Conservation (phyloP, 2,888 invertebrate species). For the Erebia aethiops region DNA sequence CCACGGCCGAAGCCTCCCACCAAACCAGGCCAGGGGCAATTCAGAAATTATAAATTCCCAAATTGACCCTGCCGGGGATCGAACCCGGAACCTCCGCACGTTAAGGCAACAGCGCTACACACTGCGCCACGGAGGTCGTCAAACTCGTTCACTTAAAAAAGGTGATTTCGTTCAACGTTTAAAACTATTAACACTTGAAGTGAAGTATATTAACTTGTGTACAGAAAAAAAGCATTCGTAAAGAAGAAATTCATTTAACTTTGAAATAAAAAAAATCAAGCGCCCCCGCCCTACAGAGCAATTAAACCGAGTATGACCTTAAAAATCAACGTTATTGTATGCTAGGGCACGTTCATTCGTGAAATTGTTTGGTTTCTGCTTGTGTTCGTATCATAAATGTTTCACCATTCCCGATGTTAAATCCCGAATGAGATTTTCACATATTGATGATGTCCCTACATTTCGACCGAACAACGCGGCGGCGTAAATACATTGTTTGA, state of each 20-base stretch:
- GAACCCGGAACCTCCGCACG: too few relatives aligned
- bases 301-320: slow-evolving; percentile 47
- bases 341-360: slow-evolving; percentile 58
- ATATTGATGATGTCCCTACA: slow-evolving; percentile 74
- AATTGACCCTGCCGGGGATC: too few relatives aligned
- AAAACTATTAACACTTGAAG: not conserved
- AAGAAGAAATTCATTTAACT: slow-evolving; percentile 33
- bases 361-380: slow-evolving; percentile 63
- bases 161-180: too few relatives aligned
- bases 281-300: slow-evolving; percentile 41
- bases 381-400: slow-evolving; percentile 65
- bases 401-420: slow-evolving; percentile 61
- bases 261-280: slow-evolving; percentile 32
- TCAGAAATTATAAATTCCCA: too few relatives aligned
- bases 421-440: slow-evolving; percentile 72
- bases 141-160: too few relatives aligned
- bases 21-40: too few relatives aligned
- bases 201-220: not conserved
- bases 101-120: too few relatives aligned
- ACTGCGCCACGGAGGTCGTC: too few relatives aligned
- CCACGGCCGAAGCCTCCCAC: too few relatives aligned
- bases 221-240: slow-evolving; percentile 9
- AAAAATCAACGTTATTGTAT: slow-evolving; percentile 52
- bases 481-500: slow-evolving; percentile 64
- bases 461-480: slow-evolving; percentile 66